These are phyloP conservation scores for Trichechus manatus DNA, from an alignment of 2,113 vertebrate genomes.

Conservation along the genomic window DNA sequence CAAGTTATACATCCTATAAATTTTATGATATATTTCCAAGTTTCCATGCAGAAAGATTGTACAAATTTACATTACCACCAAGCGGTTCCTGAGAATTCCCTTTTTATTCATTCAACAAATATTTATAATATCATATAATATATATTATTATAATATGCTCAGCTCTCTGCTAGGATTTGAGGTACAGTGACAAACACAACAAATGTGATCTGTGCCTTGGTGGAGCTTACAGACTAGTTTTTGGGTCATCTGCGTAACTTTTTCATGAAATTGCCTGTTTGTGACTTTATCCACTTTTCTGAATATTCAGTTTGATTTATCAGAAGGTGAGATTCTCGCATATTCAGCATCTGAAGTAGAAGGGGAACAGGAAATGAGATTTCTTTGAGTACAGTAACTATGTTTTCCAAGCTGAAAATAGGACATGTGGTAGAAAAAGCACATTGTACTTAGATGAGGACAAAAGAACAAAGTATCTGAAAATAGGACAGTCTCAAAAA, in stretches of 20 bases:
- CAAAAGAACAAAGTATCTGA: constrained; percentile 23
- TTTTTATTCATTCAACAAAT: background rate
- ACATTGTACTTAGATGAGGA: background rate
- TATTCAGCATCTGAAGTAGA: background rate
- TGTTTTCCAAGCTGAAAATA: constrained; percentile 38
- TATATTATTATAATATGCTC: background rate
- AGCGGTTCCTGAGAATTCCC: background rate
- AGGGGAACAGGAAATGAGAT: background rate
- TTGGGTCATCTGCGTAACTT: background rate
- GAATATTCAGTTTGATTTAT: background rate
- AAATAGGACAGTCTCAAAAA: background rate
- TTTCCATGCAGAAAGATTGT: background rate
- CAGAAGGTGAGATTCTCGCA: background rate
- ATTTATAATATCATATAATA: background rate
- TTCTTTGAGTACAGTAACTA: background rate
- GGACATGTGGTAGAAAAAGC: background rate
- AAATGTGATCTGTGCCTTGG: background rate
- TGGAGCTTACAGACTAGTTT: background rate
- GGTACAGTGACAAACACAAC: background rate
- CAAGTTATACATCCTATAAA: constrained; percentile 6
- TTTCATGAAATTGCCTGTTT: background rate
- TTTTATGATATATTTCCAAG: background rate
- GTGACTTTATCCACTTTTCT: background rate
- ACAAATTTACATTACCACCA: background rate
- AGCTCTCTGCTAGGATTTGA: background rate